These are phyloP conservation scores for Chloebia gouldiae DNA, from an alignment of 2,113 vertebrate species.

Conservation along the genomic window DNA sequence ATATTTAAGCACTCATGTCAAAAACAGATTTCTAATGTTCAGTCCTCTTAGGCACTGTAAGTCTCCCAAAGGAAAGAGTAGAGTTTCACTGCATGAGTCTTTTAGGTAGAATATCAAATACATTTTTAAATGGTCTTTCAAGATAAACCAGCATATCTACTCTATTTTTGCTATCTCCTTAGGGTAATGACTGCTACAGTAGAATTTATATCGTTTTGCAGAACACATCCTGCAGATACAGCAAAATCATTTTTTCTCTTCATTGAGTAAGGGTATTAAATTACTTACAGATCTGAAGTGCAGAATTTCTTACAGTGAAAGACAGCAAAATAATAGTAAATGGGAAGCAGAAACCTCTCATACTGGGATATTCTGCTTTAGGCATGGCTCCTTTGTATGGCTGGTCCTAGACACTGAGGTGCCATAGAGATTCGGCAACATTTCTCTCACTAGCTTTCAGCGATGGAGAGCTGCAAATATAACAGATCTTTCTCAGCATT, in stretches of 20 bases:
- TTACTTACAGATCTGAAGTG: background rate
- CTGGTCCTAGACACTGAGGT: background rate
- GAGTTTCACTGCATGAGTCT: background rate
- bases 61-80: constrained; percentile 4
- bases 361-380: background rate
- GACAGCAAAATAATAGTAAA: background rate
- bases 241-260: background rate
- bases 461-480: background rate
- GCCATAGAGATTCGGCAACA: background rate
- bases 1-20: background rate
- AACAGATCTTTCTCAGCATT: background rate
- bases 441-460: background rate
- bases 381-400: background rate
- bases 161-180: background rate
- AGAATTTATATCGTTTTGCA: background rate
- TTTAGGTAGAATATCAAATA: constrained; percentile 7
- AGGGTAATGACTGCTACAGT: background rate
- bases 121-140: constrained; percentile 2
- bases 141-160: background rate
- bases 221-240: background rate
- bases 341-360: background rate
- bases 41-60: background rate
- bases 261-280: background rate
- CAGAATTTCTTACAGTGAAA: background rate
- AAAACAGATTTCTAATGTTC: background rate